Conservation (phyloP, 2,888 invertebrate species). For the Thalpophila matura region DNA sequence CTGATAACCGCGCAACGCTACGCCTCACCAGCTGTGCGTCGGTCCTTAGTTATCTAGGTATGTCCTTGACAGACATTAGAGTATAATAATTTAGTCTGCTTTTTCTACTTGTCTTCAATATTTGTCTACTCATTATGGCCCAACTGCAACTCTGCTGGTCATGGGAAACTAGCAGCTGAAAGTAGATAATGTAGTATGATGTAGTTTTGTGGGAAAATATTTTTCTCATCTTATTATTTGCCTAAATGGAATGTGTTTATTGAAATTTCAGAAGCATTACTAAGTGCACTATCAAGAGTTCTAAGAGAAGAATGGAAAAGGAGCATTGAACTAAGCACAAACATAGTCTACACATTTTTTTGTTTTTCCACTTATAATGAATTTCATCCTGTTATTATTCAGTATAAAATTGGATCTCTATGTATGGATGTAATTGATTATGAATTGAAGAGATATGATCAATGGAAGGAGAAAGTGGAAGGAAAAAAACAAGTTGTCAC, state of each 20-base stretch:
- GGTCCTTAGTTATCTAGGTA: no score
- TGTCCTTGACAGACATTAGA: no score
- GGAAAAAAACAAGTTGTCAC: constrained; percentile 85
- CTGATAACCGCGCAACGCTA: no score
- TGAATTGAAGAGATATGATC: constrained; percentile 97
- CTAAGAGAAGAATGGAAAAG: constrained; percentile 99
- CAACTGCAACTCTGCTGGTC: no score
- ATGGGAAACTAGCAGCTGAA: not conserved
- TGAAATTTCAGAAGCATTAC: constrained; percentile 94
- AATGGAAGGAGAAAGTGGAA: constrained; percentile 94
- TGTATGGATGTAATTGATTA: constrained; percentile 99
- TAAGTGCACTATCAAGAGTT: constrained; percentile 98
- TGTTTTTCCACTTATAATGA: constrained; percentile 99
- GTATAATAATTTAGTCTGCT: no score
- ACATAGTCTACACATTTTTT: constrained; percentile 99
- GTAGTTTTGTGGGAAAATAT: not conserved
- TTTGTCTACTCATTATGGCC: no score
- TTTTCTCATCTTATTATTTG: no score
- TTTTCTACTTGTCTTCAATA: no score
- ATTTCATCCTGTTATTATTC: constrained; percentile 98
- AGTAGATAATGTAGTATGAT: not conserved
- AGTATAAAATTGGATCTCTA: constrained; percentile 99
- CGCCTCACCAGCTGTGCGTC: no score
- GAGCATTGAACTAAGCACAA: constrained; percentile 98
- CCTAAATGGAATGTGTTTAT: not conserved